Evolutionary conservation across 2,113 vertebrate genomes (phyloP), one percentile per base, ranked within the genome.

Genomic region (Vulpes ferrilata): DNA sequence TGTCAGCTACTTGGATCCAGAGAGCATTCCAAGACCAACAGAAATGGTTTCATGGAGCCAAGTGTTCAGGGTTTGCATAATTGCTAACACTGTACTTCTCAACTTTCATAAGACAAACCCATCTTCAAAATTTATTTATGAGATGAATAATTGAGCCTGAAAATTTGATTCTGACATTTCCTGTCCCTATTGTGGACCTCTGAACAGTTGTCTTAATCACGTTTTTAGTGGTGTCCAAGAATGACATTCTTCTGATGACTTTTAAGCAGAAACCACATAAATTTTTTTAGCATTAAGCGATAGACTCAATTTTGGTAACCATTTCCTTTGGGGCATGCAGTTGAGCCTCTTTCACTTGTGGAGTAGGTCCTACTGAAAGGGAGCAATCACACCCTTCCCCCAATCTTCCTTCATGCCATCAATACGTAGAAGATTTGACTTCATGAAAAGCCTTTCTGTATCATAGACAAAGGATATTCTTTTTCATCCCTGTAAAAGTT

Each of bases 121-220:
- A 96, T 98, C 95, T 98, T 91, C 88, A 97, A 91, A 73, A 90
- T 98, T 97, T 95, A 96, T 87, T 98, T 97, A 84, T 96, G 82
- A 95, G 67, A 95, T 5, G 10, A 98, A 88, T 86, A 94, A 95
- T 97, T 94, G 95, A 95, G 90, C 67, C 96, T 93, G 71, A 95
- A 97, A 96, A 95, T 94, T 94, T 71, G 96, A 60, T 97, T 97
- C 90, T 95, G 74, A 94, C 8, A 23, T 94, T 98, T 98, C 87
- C 94, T 93, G 97, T 98, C 86, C 62, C 48, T 90, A 82, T 97
- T 90, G 95, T 97, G 93, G 95, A 90, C 64, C 90, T 95, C 79
- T 88, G 83, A 82, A 96, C 92, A 19, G 93, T 27, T 96, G 90
- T 98, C 97, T 93, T 95, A 97, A 92, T 96, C 94, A 97, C 71